Evolutionary conservation across 1,140 invertebrate genomes (phyloP), one percentile per base, ranked within the genome.

Genomic region (Heliconius nattereri): DNA sequence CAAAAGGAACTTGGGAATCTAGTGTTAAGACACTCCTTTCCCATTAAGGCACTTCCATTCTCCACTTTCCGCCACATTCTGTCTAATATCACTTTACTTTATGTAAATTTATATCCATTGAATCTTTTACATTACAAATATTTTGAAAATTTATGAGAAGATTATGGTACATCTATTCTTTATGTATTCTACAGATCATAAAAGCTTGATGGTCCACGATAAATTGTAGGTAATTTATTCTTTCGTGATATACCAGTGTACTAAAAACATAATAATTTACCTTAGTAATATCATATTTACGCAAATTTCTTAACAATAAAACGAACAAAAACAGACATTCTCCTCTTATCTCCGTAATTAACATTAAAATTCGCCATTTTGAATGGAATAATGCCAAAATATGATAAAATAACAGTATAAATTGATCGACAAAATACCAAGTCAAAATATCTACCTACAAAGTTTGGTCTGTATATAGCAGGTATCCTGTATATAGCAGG

Each of bases 291-390:
- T 66, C 26, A 66, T 66, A 66, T 66, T 66, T 66, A 66, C 60
- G 60, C 60, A 66, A 66, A 66, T 66, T 26, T 66, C 60, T 66
- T 66, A 23, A 60, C n/a, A 60, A n/a, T 66, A 66, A 26, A 26
- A 11, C 9, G 26, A 66, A 66, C 20, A 23, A 66, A 66, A 66
- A 26, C 60, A 29, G 26, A 29, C 23, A 13, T 23, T 13, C 3
- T 66, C 3, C 26, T 7, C 3, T 16, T 11, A 66, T 29, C 60
- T 1, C 5, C 23, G 0, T 66, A 66, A 57, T 23, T 57, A 9
- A 57, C n/a, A n/a, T 57, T 52, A 19, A 52, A 52, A 19, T 52
- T 52, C 19, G 19, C 49, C 49, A 20, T 52, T 60, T 26, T 60
- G 8, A 23, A 60, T 60, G 54, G 54, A 60, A 11, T 23, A 23